Percentiles rank a stretch among this genome's conserved stretches.
phyloP scores from a whole-genome alignment of 2,888 invertebrate species.

The Pachliopta kotzebuea region DNA sequence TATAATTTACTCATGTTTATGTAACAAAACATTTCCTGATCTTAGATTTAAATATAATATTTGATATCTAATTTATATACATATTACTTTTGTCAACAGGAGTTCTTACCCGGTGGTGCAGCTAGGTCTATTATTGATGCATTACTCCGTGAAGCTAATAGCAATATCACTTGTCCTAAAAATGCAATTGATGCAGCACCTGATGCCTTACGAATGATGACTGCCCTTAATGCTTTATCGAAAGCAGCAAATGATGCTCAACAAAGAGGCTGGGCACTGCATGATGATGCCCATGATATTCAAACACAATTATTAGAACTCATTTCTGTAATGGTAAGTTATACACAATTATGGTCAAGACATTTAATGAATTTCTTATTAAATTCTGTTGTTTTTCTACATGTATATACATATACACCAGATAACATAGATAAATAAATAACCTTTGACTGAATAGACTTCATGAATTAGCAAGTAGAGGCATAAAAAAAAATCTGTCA shows the following conservation, averaged over 20 bases:
- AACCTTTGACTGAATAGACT: no score
- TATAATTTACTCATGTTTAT: no score
- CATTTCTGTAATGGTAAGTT: slow-evolving; percentile 87
- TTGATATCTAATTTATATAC: no score
- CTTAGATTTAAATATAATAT: no score
- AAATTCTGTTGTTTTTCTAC: no score
- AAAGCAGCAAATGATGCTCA: slow-evolving; percentile 97
- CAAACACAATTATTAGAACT: slow-evolving; percentile 91
- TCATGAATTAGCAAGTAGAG: no score
- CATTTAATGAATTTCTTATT: no score
- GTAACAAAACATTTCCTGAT: no score
- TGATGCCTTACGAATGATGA: slow-evolving; percentile 90
- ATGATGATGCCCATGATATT: slow-evolving; percentile 95
- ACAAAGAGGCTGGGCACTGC: slow-evolving; percentile 96
- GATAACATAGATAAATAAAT: no score
- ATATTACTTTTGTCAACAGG: slow-evolving; percentile 41
- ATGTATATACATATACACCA: no score
- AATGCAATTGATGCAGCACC: slow-evolving; percentile 89
- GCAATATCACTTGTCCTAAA: slow-evolving; percentile 76
- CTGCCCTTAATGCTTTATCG: slow-evolving; percentile 90
- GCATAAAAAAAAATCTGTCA: no score
- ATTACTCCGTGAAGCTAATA: slow-evolving; percentile 68
- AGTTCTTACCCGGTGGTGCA: slow-evolving; percentile 71
- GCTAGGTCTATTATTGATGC: slow-evolving; percentile 73
- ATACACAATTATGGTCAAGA: background rate